Evolutionary conservation across 2,113 vertebrate genomes (phyloP).

Genomic region (Rattus rattus): DNA sequence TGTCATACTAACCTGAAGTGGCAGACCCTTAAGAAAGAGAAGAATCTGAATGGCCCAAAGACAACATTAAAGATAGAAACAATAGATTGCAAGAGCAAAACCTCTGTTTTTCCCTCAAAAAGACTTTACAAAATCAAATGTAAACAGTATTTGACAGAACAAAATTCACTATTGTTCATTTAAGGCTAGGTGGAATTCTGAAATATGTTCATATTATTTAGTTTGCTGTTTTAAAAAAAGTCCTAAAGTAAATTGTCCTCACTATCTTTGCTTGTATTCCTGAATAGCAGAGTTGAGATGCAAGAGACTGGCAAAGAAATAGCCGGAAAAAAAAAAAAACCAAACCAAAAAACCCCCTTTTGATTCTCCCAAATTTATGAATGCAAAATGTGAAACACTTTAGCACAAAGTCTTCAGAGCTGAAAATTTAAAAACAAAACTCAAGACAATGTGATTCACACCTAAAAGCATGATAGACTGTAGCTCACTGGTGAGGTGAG

Average conservation of each 20-base stretch:
- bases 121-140: constrained; percentile 38
- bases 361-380: neutral
- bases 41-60: constrained; percentile 35
- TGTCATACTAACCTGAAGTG: constrained; percentile 21
- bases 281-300: neutral
- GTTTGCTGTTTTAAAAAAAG: neutral
- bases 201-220: constrained; percentile 41
- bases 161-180: constrained; percentile 22
- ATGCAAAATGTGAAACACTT: constrained; percentile 34
- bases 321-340: neutral
- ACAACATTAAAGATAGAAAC: constrained; percentile 10
- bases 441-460: constrained; percentile 59
- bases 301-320: constrained; percentile 49
- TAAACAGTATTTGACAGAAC: constrained; percentile 11
- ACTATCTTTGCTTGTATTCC: neutral
- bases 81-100: constrained; percentile 41
- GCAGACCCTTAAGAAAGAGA: constrained; percentile 50
- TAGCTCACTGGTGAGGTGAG: constrained; percentile 46
- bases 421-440: constrained; percentile 48
- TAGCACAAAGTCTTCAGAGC: neutral
- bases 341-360: neutral
- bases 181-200: neutral
- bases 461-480: constrained; percentile 56
- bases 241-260: neutral
- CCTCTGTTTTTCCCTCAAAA: neutral